phyloP scores from a whole-genome alignment of 2,888 invertebrate species.

The Agelastica alni region DNA sequence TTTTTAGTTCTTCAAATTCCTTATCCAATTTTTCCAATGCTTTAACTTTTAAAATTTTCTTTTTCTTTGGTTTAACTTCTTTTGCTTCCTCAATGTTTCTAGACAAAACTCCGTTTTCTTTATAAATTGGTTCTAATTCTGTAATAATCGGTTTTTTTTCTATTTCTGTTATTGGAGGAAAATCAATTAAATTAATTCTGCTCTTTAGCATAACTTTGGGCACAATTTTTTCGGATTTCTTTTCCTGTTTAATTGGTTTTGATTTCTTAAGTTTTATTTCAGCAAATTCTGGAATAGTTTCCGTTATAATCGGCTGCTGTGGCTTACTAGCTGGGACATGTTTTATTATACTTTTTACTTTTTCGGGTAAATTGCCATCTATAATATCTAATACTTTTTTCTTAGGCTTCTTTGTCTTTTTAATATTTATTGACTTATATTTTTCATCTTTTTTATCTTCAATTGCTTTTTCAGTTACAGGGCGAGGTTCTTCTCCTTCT shows the following conservation, averaged over 20 bases:
- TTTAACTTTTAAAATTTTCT: constrained; percentile 46
- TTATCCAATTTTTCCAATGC: constrained; percentile 46
- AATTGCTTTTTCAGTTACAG: constrained; percentile 39
- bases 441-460: constrained; percentile 34
- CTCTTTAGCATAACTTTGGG: constrained; percentile 73
- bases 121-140: constrained; percentile 47
- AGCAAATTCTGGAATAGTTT: constrained; percentile 64
- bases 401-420: constrained; percentile 38
- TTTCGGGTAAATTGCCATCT: constrained; percentile 28
- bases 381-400: constrained; percentile 46
- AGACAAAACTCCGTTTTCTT: constrained; percentile 56
- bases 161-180: constrained; percentile 50
- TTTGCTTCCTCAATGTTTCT: constrained; percentile 58
- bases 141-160: constrained; percentile 48
- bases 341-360: constrained; percentile 38
- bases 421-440: constrained; percentile 36
- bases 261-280: constrained; percentile 65
- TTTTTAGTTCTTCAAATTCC: constrained; percentile 48
- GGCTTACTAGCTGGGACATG: constrained; percentile 51
- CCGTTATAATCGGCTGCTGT: constrained; percentile 63
- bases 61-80: constrained; percentile 47
- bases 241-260: constrained; percentile 42
- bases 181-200: constrained; percentile 63
- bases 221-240: constrained; percentile 52
- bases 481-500: constrained; percentile 33